Evolutionary conservation across 2,888 invertebrate species (phyloP), one percentile per base, ranked within the genome.

Genomic region (Carcina quercana): DNA sequence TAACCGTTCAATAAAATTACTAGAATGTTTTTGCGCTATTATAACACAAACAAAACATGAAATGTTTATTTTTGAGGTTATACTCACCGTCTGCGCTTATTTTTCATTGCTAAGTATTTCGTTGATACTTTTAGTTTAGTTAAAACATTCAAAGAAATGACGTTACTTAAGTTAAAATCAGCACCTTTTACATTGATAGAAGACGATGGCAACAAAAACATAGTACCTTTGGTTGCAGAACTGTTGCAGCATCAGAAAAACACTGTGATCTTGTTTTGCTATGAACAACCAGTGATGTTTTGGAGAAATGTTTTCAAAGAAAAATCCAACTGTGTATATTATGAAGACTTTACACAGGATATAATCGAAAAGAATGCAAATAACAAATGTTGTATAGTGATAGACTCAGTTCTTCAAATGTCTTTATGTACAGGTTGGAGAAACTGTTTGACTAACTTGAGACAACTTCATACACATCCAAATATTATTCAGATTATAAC

Each of bases 351-450:
- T 17, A 38, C 49, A 37, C 20, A 37, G 7, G 50, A 64, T 3
- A 39, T 38, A 13, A 55, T 49, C 21, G 43, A 43, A 10, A 48
- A 53, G 32, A 59, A 56, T 20, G 43, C 40, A 8, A 55, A 35
- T 30, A 45, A 42, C 15, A 68, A 69, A 46, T 55, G 58, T 40
- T 53, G 63, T 7, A 40, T 79, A 13, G 43, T 83, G 26, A 64
- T 85, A 32, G 76, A 80, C 47, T 85, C 84, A 5, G 43, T 83
- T 5, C 79, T 74, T 42, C 79, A 82, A 65, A 73, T 84, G 73
- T 58, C 59, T 15, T 43, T 79, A 27, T 42, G 46, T 28, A 45
- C 76, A 41, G 74, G 76, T 22, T 85, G 80, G 82, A 58, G 53
- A 42, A 47, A 59, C 30, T 70, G 68, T 47, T 40, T 80, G 7